Conservation (phyloP, 1,140 invertebrate genomes). For the Centruroides sculpturatus region DNA sequence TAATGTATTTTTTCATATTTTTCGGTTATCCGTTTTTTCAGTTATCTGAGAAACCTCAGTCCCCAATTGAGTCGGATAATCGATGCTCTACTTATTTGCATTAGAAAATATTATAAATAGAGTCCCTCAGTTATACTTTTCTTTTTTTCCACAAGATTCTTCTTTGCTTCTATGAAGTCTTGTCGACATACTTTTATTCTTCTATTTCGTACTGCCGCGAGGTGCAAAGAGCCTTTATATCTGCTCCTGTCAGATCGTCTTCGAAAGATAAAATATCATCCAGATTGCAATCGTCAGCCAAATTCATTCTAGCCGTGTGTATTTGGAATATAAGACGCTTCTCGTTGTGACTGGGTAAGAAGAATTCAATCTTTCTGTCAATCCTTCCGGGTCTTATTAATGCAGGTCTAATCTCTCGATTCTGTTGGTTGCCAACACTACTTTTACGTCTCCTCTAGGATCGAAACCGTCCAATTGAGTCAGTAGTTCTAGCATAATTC, state of each 20-base stretch:
- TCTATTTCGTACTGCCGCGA: conserved; percentile 91
- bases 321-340: conserved; percentile 96
- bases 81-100: no score
- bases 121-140: no score
- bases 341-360: conserved; percentile 97
- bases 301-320: conserved; percentile 95
- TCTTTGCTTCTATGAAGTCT: conserved; percentile 98
- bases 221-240: conserved; percentile 93
- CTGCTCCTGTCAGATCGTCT: conserved; percentile 96
- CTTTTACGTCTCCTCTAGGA: conserved; percentile 88
- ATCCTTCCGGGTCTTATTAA: conserved; percentile 96
- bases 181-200: conserved; percentile 99
- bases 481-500: conserved; percentile 97
- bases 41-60: no score
- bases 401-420: conserved; percentile 99
- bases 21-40: no score
- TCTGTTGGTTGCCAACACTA: conserved; percentile 98
- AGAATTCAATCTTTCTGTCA: conserved; percentile 99
- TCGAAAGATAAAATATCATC: conserved; percentile 98
- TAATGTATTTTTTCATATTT: no score
- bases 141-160: conserved; percentile 96
- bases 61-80: no score
- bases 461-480: conserved; percentile 99
- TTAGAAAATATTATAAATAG: no score
- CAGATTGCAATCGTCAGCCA: conserved; percentile 92